These are phyloP conservation scores for Ylistrum balloti DNA, from an alignment of 1,140 invertebrate genomes.

Conservation along the genomic window DNA sequence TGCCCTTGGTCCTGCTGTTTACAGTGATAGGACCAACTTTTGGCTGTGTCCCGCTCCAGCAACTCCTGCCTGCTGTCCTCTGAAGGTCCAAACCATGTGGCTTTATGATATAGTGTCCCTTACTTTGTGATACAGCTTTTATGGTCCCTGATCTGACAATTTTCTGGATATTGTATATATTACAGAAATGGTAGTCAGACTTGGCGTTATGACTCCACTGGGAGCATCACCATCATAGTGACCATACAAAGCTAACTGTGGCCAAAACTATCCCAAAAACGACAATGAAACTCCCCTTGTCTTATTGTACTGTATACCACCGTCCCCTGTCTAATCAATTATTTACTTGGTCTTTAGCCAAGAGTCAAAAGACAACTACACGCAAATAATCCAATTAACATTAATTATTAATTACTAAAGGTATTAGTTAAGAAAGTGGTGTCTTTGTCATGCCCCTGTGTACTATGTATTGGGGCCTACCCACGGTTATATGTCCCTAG, in stretches of 20 bases:
- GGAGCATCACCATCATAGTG: background rate
- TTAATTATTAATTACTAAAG: slow-evolving; percentile 22
- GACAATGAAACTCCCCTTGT: background rate
- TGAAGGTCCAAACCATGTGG: background rate
- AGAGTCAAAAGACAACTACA: slow-evolving; percentile 32
- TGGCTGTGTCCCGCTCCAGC: slow-evolving; percentile 24
- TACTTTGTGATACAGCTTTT: slow-evolving; percentile 9
- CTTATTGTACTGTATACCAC: background rate
- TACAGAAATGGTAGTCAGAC: background rate
- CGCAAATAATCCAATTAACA: slow-evolving; percentile 35
- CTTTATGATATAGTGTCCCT: background rate
- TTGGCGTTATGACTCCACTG: slow-evolving; percentile 1
- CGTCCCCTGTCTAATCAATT: slow-evolving; percentile 4
- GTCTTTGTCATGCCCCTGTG: slow-evolving; percentile 37
- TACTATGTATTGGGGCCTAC: background rate
- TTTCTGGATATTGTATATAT: slow-evolving; percentile 35
- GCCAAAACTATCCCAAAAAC: slow-evolving; percentile 37
- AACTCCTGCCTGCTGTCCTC: background rate
- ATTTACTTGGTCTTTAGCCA: slow-evolving; percentile 34
- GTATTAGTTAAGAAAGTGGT: slow-evolving; percentile 34
- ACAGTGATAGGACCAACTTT: slow-evolving; percentile 5
- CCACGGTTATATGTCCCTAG: background rate
- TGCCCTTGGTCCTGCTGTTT: slow-evolving; percentile 23
- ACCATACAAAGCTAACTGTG: background rate
- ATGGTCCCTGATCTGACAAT: slow-evolving; percentile 32